Base-by-base conservation (phyloP, 2,797 vertebrate genomes). In the Buceros bicornis region DNA sequence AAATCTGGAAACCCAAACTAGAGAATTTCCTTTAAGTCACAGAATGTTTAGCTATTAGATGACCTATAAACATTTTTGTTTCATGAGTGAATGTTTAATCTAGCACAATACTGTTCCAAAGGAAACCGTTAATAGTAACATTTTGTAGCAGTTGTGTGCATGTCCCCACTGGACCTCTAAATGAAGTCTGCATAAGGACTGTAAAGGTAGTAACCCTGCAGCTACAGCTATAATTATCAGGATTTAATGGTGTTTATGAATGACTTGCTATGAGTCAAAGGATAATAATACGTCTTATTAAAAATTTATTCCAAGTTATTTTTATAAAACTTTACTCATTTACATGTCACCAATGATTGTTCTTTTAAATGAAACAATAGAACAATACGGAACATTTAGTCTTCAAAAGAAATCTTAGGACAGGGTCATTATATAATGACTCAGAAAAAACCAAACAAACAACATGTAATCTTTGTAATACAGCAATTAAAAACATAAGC, bases 201-300 rank as follows among this genome's bases (percentile, higher is more conserved):
- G 90, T 65, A 96, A 97, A 96, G 96, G 96, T 97, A 97, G 95
- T 96, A 95, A 96, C 93, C 95, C 93, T 93, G 91, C 93, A 97
- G 96, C 96, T 97, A 97, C 86, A 95, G 92, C 94, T 95, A 97
- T 95, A 97, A 97, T 97, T 97, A 97, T 96, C 88, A 96, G 94
- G 95, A 96, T 97, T 97, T 97, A 97, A 96, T 97, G 92, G 95
- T 96, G 93, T 97, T 97, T 97, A 96, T 97, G 95, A 97, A 95
- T 96, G 96, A 96, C 93, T 97, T 97, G 91, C 93, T 96, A 93
- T 96, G 97, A 97, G 93, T 97, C 96, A 97, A 96, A 94, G 84
- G 91, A 97, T 97, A 97, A 97, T 96, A 97, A 96, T 96, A 96
- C 1, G 7, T 97, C 96, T 94, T 97, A 97, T 97, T 97, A 97